phyloP scores from a whole-genome alignment of 2,888 invertebrate genomes.

The Neocrepidodera transversa region DNA sequence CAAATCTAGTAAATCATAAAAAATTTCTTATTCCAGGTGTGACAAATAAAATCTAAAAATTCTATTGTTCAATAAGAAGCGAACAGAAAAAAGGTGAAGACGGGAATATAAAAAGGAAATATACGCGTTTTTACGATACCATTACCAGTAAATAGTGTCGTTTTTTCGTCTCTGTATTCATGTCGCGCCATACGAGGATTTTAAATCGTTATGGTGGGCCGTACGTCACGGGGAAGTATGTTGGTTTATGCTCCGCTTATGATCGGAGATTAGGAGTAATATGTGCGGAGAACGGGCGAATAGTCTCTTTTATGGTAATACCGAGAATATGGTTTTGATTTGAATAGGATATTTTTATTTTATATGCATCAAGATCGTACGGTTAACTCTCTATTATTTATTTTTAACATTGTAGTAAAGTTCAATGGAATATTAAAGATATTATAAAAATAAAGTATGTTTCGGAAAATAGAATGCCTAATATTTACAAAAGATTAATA shows the following conservation, averaged over 20 bases:
- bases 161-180: slow-evolving; percentile 49
- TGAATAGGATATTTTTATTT: slow-evolving; percentile 4
- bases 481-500: too few species aligned
- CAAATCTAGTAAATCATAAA: not conserved
- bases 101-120: slow-evolving; percentile 15
- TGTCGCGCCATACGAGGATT: slow-evolving; percentile 49
- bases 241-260: slow-evolving; percentile 41
- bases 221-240: slow-evolving; percentile 41
- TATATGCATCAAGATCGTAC: not conserved
- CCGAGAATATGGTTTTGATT: slow-evolving; percentile 5
- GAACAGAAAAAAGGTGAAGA: slow-evolving; percentile 6
- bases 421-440: too few species aligned
- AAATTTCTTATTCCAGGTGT: not conserved
- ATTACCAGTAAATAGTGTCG: slow-evolving; percentile 49
- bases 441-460: too few species aligned
- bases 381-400: too few species aligned
- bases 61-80: slow-evolving; percentile 17
- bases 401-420: too few species aligned
- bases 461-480: too few species aligned
- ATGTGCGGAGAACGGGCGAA: slow-evolving; percentile 42
- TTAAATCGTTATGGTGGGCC: slow-evolving; percentile 51
- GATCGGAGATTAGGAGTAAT: slow-evolving; percentile 44
- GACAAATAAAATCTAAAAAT: slow-evolving; percentile 7
- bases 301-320: slow-evolving; percentile 37
- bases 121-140: slow-evolving; percentile 17